Evolutionary conservation across 2,888 invertebrate species (phyloP), one percentile per base, ranked within the genome.

Genomic region (Chymomyza fuscimana): DNA sequence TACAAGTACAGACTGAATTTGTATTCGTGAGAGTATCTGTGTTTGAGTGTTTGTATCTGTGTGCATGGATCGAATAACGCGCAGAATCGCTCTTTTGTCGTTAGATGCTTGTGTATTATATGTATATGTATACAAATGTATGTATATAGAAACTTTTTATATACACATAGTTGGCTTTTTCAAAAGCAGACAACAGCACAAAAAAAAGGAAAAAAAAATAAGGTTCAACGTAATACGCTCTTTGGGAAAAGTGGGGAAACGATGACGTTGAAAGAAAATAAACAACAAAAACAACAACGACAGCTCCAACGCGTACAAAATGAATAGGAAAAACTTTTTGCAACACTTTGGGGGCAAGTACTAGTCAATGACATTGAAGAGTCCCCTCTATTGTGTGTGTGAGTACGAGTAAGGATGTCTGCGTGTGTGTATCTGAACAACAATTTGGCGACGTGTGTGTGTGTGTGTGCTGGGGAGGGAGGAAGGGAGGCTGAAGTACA

Each of bases 291-390:
- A 52, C 15, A 67, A 54, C 22, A 62, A 40, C 62, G 69, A 58
- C 56, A 58, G 52, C 29, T 52, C 16, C 62, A 58, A 65, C 66
- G 64, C 70, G 65, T 66, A 68, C 63, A 67, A 78, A 73, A 74
- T 81, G 70, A 77, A 82, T 70, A 59, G 73, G 63, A 70, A 80
- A 72, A 78, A 78, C 62, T 77, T 82, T 80, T 72, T 72, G 75
- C 83, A 81, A 82, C 83, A 80, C 83, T 82, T 82, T 82, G 81
- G 77, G 81, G 83, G 74, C 81, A 82, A 82, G 83, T 79, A 74
- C 83, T 82, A 80, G 83, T 82, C 81, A 82, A 82, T 82, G 81
- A 82, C 81, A 82, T 82, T 82, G 81, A 82, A 82, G 80, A 74
- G 81, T 72, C 69, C 58, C 69, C 60, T 25, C 63, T 50, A 63